Base-by-base conservation (phyloP, 2,113 vertebrate species). In the Artemisiospiza belli region DNA sequence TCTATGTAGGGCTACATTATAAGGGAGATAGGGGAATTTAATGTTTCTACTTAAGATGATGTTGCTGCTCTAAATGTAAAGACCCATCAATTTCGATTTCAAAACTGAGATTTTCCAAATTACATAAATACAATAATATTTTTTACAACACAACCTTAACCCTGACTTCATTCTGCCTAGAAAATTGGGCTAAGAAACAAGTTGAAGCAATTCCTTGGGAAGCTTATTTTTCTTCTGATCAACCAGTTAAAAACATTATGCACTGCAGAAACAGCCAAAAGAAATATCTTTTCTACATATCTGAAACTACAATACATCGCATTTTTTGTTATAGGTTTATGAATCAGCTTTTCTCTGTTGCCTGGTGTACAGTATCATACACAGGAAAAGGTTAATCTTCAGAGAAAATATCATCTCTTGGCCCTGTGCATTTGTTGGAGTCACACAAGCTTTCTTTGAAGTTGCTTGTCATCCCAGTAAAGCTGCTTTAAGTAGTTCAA, bases 381-480 rank as follows among this genome's bases (percentile, higher is more conserved):
- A 30, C n/a, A 95, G 75, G 62, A 87, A 93, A 96, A 92, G 58
- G 82, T 92, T 97, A 96, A 95, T 87, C 87, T 80, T 74, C 76
- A 86, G n/a, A 57, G 82, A 93, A 96, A 96, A 91, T 89, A 88
- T 57, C 51, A 88, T 77, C 44, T 62, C 47, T 84, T 7, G 5
- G 49, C 44, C 89, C 55, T 67, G 11, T 87, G 54, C 58, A 37
- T 92, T 94, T 88, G 66, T 67, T 77, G 58, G 75, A 81, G 76
- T 82, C 87, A 86, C 55, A 80, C 55, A 93, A 89, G 83, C 59
- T 92, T 92, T 92, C 83, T 93, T 70, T 97, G 90, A 94, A 92
- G 88, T 46, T 83, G 46, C 78, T 55, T 88, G 75, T 93, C 54
- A 92, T 91, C 79, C 83, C 75, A 92, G 87, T n/a, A 93, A 95